Conservation (phyloP, 1,140 invertebrate genomes). For the Rhopalosiphum maidis region DNA sequence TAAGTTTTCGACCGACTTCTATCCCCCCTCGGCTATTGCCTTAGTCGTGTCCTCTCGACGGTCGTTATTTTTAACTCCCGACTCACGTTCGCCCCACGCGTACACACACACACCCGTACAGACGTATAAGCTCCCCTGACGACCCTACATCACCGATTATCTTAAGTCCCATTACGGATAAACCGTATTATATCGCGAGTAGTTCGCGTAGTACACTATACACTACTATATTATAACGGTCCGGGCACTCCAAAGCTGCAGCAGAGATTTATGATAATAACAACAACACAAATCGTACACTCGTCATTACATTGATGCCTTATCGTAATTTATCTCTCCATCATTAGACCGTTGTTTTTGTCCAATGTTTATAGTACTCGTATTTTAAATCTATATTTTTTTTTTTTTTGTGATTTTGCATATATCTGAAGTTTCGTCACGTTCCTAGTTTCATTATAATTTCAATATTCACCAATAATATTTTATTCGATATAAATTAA, state of each 20-base stretch:
- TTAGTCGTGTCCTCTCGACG: not conserved
- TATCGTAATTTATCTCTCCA: not conserved
- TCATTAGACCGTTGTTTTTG: not conserved
- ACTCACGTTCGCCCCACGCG: no score
- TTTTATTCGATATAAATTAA: no score
- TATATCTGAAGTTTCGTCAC: no score
- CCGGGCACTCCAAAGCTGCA: not conserved
- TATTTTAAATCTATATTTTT: no score
- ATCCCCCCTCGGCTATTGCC: not conserved
- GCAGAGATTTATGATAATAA: not conserved
- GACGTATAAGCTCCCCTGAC: not conserved
- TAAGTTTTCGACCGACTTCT: not conserved
- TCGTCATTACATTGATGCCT: not conserved
- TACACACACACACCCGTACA: not conserved
- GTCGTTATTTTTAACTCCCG: constrained; percentile 22
- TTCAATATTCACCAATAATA: no score
- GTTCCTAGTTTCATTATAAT: no score
- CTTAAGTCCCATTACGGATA: constrained; percentile 11
- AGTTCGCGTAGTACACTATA: not conserved
- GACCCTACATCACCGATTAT: not conserved
- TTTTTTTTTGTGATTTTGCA: no score
- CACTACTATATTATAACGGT: not conserved
- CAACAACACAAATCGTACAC: not conserved
- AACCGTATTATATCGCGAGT: not conserved
- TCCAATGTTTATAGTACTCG: no score